Evolutionary conservation across 2,888 invertebrate genomes (phyloP).

Genomic region (Oscheius onirici): DNA sequence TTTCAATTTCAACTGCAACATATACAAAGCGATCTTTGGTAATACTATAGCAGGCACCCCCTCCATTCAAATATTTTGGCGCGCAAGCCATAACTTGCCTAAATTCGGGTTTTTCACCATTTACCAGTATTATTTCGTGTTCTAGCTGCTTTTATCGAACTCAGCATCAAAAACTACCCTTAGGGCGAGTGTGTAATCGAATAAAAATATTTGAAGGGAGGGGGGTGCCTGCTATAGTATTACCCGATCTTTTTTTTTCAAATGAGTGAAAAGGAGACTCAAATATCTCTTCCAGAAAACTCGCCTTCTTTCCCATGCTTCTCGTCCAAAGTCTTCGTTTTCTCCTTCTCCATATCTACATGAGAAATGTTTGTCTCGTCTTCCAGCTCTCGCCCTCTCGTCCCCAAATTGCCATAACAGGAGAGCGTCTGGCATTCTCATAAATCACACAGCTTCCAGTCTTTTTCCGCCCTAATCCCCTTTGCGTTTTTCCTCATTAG

Average conservation of each 20-base stretch:
- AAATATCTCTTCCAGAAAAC: neutral
- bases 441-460: neutral
- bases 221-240: no score
- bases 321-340: neutral
- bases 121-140: neutral
- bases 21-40: no score
- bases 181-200: no score
- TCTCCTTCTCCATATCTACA: neutral
- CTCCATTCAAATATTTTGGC: no score
- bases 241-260: neutral
- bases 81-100: no score
- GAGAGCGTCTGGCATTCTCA: neutral
- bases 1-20: no score
- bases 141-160: neutral
- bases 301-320: neutral
- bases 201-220: no score
- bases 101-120: no score
- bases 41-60: no score
- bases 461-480: slow-evolving; percentile 13
- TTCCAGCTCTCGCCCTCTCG: neutral
- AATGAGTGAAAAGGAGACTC: neutral
- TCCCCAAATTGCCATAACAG: neutral
- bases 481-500: slow-evolving; percentile 17
- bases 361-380: neutral
- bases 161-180: no score